phyloP scores from a whole-genome alignment of 2,113 vertebrate genomes.

The Pachypanchax playfairii region DNA sequence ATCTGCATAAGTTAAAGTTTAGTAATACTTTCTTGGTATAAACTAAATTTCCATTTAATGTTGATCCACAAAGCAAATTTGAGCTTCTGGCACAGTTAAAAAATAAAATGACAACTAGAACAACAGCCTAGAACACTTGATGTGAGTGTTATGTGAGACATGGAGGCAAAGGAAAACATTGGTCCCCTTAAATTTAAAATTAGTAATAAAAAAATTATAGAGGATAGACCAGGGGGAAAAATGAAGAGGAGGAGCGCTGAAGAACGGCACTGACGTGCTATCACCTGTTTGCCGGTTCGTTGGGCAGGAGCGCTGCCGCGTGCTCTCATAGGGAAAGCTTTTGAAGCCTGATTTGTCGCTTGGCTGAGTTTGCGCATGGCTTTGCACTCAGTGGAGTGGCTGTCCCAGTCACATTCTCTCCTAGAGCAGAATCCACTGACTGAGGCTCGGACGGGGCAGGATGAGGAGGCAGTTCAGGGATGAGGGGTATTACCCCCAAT shows the following conservation, averaged over 20 bases:
- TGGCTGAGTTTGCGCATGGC: slow-evolving; percentile 66
- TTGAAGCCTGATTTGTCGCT: slow-evolving; percentile 77
- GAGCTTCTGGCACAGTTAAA: slow-evolving; percentile 19
- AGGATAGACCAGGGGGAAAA: background rate
- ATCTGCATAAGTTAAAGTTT: too few species aligned
- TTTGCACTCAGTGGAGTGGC: slow-evolving; percentile 62
- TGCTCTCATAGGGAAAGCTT: slow-evolving; percentile 67
- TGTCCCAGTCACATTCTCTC: slow-evolving; percentile 62
- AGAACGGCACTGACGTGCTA: slow-evolving; percentile 48
- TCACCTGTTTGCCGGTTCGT: slow-evolving; percentile 76
- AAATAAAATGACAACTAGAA: slow-evolving; percentile 25
- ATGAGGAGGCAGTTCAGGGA: slow-evolving; percentile 77
- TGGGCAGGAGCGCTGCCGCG: slow-evolving; percentile 52
- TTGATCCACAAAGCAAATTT: background rate
- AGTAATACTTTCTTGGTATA: too few species aligned
- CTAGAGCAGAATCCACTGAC: slow-evolving; percentile 39
- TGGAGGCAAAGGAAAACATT: slow-evolving; percentile 48
- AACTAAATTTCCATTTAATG: background rate
- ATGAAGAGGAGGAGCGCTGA: slow-evolving; percentile 37
- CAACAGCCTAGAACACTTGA: slow-evolving; percentile 52
- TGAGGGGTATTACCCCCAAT: slow-evolving; percentile 57
- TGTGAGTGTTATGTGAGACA: slow-evolving; percentile 56
- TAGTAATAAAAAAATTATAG: background rate
- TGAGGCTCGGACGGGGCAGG: slow-evolving; percentile 45
- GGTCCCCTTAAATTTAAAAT: slow-evolving; percentile 41